Conservation (phyloP, 1,140 invertebrate species). For the Apocrypta bakeri region DNA sequence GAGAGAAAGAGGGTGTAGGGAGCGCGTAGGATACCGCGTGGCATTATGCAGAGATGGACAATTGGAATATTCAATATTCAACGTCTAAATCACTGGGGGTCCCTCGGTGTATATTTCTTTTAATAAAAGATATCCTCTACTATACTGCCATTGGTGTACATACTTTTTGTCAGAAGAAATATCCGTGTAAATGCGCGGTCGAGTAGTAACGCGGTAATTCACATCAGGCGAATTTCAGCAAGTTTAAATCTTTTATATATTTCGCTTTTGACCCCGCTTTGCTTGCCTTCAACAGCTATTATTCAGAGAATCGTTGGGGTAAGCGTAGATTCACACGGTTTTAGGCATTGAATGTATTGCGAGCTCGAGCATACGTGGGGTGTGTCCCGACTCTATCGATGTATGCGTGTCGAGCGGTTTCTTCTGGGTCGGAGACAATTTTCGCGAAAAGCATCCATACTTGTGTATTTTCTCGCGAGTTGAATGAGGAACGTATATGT, state of each 20-base stretch:
- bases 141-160: background rate
- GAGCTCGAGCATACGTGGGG: background rate
- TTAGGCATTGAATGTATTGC: no score
- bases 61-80: slow-evolving; percentile 41
- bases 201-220: no score
- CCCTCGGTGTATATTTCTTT: background rate
- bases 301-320: slow-evolving; percentile 19
- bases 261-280: slow-evolving; percentile 23
- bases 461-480: background rate
- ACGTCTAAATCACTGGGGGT: slow-evolving; percentile 16
- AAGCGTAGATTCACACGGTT: no score
- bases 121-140: slow-evolving; percentile 13
- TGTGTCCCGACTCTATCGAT: background rate
- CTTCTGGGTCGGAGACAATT: background rate
- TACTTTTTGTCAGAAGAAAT: background rate
- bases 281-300: slow-evolving; percentile 15
- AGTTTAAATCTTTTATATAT: slow-evolving; percentile 29
- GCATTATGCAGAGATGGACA: slow-evolving; percentile 40
- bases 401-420: background rate
- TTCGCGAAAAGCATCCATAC: background rate
- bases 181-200: background rate
- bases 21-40: background rate
- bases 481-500: background rate
- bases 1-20: background rate
- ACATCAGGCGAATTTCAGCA: background rate